Evolutionary conservation across 2,113 vertebrate species (phyloP), one percentile per base, ranked within the genome.

Genomic region (Platichthys flesus): DNA sequence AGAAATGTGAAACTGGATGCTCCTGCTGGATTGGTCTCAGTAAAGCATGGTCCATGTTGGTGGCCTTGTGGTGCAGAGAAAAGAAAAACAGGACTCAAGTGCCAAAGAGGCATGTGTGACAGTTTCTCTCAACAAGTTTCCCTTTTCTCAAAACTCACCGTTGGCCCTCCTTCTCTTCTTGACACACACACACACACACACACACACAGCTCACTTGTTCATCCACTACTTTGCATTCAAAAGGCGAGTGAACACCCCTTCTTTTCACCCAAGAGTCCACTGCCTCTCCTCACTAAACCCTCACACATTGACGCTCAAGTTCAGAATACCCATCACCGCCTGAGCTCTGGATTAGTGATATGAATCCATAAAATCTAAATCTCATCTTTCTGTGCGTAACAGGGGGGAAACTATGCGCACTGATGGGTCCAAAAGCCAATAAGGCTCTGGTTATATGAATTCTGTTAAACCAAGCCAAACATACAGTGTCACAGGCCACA

Each of bases 201-300:
- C 87, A 85, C 85, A 90, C 93, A 92, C 91, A 87, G 83, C 86
- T 88, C 76, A 89, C 90, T 93, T 94, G 92, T 93, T 93, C 93
- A 91, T 85, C 87, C 69, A 73, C 91, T 91, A 91, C 89, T 95
- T 95, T 92, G 90, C 93, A 95, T 95, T 94, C 93, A 93, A 93
- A 94, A 91, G 86, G 92, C 78, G 89, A 92, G 87, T 86, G 89
- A 88, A 93, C 91, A 87, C 89, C 86, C 89, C 75, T 85, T 89
- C 88, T 90, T 92, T 92, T 84, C 79, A 89, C 79, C 82, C 83
- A 88, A 80, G 91, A 86, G 81, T 89, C 82, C 82, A 74, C 84
- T 85, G 80, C 73, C 82, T 83, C 72, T 74, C 67, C 82, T 85
- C 67, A 72, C 76, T 79, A 83, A 87, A 55, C 69, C 71, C 66